Base-by-base conservation (phyloP, 2,797 vertebrate genomes). In the Chanos chanos region DNA sequence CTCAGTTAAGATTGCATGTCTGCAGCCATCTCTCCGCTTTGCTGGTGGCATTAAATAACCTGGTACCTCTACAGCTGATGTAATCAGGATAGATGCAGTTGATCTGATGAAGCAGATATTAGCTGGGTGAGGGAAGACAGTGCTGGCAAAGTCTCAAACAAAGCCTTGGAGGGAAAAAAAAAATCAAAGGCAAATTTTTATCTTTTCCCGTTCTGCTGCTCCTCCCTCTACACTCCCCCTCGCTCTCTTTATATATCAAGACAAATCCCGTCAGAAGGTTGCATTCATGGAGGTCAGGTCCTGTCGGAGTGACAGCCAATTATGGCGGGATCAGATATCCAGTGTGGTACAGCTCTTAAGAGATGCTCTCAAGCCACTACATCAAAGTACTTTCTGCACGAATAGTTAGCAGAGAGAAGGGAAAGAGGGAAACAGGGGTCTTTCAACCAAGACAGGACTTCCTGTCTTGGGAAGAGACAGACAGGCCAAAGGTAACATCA, bases 11-110 rank as follows among this genome's bases (percentile, higher is more conserved):
- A n/a, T n/a, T n/a, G n/a, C 74, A 5, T 75, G 87, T 88, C 84
- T 75, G 34, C 41, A 60, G 47, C 74, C 72, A 84, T 86, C 75
- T 30, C 67, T 74, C n/a, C n/a, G 67, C 67, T 70, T 64, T 74
- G 77, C 74, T 83, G 81, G 84, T 83, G 82, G 83, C 75, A 71
- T 68, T 77, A 80, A 83, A 86, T 80, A 84, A 84, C 83, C 73
- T 66, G 68, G 73, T 78, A 72, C 76, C 81, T 84, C 83, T 85
- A 77, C 3, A 84, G 75, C 68, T 77, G 85, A 89, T 86, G 75
- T 64, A 74, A 88, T 87, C 82, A 78, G 65, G 77, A 43, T 77
- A 78, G 77, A 85, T 78, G 76, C 71, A 77, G 80, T 66, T 73
- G 72, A 81, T 74, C 75, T 56, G 34, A 71, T 53, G 41, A 67